Conservation (phyloP, 2,888 invertebrate species). For the Lissonota sp. region DNA sequence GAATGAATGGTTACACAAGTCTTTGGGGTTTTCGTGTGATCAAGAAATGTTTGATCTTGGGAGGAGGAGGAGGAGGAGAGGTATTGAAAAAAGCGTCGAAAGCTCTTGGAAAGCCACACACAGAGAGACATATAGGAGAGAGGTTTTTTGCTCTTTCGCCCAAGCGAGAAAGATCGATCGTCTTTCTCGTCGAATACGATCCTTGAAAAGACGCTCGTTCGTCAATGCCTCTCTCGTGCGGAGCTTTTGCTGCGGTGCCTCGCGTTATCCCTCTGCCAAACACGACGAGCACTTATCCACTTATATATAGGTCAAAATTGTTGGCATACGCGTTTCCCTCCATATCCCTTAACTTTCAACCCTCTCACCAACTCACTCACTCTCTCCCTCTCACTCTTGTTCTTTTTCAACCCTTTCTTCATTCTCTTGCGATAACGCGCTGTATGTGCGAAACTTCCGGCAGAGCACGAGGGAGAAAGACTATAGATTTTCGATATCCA, state of each 20-base stretch:
- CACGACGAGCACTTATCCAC: slow-evolving; percentile 1
- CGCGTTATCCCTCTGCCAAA: slow-evolving; percentile 1
- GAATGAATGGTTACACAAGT: no score
- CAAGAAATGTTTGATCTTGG: no score
- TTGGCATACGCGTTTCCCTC: slow-evolving; percentile 14
- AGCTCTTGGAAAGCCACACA: no score
- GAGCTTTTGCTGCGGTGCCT: neutral
- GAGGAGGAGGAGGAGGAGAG: no score
- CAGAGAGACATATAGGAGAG: no score
- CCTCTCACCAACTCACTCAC: neutral
- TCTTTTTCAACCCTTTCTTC: neutral
- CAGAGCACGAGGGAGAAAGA: neutral
- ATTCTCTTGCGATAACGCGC: neutral
- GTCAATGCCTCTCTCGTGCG: slow-evolving; percentile 12
- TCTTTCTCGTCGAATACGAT: slow-evolving; percentile 9
- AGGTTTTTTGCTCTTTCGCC: neutral
- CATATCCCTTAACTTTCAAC: neutral
- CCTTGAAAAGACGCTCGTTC: slow-evolving; percentile 6
- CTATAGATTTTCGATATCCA: slow-evolving; percentile 41
- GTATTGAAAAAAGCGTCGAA: no score
- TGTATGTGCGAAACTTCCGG: slow-evolving; percentile 8
- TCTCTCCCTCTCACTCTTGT: neutral
- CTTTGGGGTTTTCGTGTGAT: no score
- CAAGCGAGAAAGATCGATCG: slow-evolving; percentile 23
- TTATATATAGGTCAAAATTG: slow-evolving; percentile 33